phyloP scores from a whole-genome alignment of 2,888 invertebrate genomes.

The Tryphoninae sp. region DNA sequence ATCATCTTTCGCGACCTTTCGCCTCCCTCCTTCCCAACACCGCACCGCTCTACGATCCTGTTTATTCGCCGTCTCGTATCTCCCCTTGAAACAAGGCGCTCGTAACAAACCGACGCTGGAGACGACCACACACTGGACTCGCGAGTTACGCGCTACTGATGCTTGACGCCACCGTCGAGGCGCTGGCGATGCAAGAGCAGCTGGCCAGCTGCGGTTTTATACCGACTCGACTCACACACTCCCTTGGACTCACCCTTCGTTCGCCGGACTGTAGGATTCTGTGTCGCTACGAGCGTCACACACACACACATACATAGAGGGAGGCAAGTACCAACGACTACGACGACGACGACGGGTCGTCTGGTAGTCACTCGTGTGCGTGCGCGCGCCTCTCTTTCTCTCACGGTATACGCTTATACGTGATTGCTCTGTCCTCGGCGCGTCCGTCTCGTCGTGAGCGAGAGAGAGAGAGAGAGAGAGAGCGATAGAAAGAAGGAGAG shows the following conservation, averaged over 20 bases:
- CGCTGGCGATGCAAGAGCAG: neutral
- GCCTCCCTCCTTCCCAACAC: too few relatives aligned
- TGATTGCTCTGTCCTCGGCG: conserved; percentile 5
- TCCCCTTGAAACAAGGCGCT: too few relatives aligned
- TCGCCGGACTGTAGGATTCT: conserved; percentile 5
- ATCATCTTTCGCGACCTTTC: neutral
- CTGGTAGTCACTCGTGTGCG: neutral
- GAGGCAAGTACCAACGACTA: neutral
- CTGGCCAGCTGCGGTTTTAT: conserved; percentile 34
- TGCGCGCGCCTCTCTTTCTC: neutral
- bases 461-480: neutral
- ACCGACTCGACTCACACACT: conserved; percentile 1
- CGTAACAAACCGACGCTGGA: neutral
- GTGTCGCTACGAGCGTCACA: conserved; percentile 1
- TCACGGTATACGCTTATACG: neutral
- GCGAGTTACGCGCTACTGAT: neutral
- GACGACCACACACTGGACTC: neutral
- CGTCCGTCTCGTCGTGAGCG: neutral
- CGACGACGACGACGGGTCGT: conserved; percentile 19
- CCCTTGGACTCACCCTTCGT: conserved; percentile 28
- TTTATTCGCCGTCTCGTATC: too few relatives aligned
- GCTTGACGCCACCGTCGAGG: neutral
- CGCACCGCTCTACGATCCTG: too few relatives aligned
- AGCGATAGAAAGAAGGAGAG: conserved; percentile 1
- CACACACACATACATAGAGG: neutral